A percentile compares a stretch with the other conserved stretches of the same genome.
Conservation (phyloP, 2,113 vertebrate genomes). For the Misgurnus anguillicaudatus region DNA sequence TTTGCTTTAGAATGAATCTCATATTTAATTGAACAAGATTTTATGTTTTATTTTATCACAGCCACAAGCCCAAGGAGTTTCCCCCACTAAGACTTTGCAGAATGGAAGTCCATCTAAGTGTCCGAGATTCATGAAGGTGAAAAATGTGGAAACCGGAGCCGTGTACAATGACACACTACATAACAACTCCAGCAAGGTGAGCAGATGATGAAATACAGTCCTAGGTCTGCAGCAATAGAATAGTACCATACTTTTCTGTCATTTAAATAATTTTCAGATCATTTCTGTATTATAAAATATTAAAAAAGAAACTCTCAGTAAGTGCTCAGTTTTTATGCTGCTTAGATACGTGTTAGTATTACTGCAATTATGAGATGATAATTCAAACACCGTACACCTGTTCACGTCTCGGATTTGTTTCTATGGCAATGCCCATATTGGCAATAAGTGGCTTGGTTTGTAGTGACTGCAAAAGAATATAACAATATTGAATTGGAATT, state of each 20-base stretch:
- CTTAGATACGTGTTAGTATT: not conserved
- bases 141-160: constrained; percentile 90
- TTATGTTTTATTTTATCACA: constrained; percentile 57
- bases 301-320: not conserved
- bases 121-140: constrained; percentile 90
- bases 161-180: constrained; percentile 87
- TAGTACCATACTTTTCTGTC: too few species aligned
- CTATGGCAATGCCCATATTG: not conserved
- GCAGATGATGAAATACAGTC: constrained; percentile 4
- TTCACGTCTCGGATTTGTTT: not conserved
- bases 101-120: constrained; percentile 94
- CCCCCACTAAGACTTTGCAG: constrained; percentile 77
- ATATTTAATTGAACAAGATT: not conserved
- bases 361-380: constrained; percentile 11
- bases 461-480: not conserved
- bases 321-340: not conserved
- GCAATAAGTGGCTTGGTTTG: constrained; percentile 1
- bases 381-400: not conserved
- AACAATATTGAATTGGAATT: not conserved
- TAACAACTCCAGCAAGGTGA: constrained; percentile 84
- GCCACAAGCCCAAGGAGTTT: constrained; percentile 72
- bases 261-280: too few species aligned
- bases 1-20: not conserved
- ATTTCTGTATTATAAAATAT: too few species aligned
- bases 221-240: too few species aligned